Conservation (phyloP, 2,888 invertebrate genomes). For the Microplitis deprimator region DNA sequence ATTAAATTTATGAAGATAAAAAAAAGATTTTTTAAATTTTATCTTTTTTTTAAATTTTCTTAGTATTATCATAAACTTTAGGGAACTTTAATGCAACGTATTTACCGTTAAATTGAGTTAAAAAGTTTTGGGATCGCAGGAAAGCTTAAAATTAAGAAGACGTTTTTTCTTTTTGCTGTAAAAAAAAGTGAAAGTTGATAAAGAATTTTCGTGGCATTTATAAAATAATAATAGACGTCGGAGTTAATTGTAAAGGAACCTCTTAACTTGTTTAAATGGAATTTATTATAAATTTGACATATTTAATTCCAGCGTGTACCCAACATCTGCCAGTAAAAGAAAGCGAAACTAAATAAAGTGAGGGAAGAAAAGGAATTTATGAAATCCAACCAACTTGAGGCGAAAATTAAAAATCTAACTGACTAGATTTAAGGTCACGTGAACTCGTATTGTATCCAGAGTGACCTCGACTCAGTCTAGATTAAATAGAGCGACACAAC, state of each 20-base stretch:
- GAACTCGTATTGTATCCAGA: constrained; percentile 1
- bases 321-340: background rate
- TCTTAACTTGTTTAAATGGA: background rate
- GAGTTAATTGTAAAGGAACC: background rate
- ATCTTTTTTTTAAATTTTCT: background rate
- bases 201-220: background rate
- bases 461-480: background rate
- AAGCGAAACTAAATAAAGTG: background rate
- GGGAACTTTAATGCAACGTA: background rate
- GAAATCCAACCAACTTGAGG: background rate
- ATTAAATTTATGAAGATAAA: too few relatives aligned
- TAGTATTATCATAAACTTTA: background rate
- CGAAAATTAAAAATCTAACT: background rate
- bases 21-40: background rate
- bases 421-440: background rate
- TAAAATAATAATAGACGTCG: background rate
- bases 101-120: background rate
- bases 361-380: background rate
- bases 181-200: background rate
- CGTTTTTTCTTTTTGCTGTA: background rate
- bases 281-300: background rate
- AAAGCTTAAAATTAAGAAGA: background rate
- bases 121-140: background rate
- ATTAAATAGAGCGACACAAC: constrained; percentile 1
- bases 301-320: background rate